Base-by-base conservation (phyloP, 1,140 invertebrate genomes). In the Leptinotarsa lineolata region DNA sequence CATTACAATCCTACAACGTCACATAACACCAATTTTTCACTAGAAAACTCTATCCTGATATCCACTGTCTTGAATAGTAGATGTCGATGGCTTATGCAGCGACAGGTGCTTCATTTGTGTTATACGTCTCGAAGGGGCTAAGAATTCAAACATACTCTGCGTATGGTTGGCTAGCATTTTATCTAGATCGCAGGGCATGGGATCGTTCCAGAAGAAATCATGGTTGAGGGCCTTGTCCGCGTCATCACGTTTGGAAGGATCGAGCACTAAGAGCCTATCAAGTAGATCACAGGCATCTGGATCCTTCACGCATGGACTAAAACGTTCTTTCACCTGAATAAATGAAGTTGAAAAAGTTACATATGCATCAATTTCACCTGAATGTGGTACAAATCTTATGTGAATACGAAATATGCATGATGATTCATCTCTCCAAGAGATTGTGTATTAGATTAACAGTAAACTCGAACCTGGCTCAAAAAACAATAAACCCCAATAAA, bases 191-290 rank as follows among this genome's bases (percentile, higher is more conserved):
- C 91, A 92, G 0, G 97, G 96, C 92, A 97, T 94, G 39, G 98
- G 97, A 83, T 98, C 96, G 1, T 92, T 95, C 95, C 96, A 99
- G 84, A 99, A 99, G 84, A 99, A 99, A 81, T 98, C 96, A 80
- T 99, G 97, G 87, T 98, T 97, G 1, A 99, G 83, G 0, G 97
- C 97, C 1, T 92, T 92, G 82, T 99, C 97, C 0, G 96, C 92
- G 84, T 98, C 95, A 44, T 92, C 92, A 76, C 98, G 86, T 84
- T 97, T 97, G 0, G 90, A 89, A 0, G 98, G 98, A 86, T 99
- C 96, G 21, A 99, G 85, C 18, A 93, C 92, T 8, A 99, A 84
- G 5, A 99, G 85, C 84, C 95, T 97, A 82, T 99, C 97, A 0
- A 99, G 83, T 18, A 99, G 86, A 85, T 99, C 96, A 81, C 98